Conservation (phyloP, 30 jellyfish, hydroid and myxozoan species). For the Hydra vulgaris region DNA sequence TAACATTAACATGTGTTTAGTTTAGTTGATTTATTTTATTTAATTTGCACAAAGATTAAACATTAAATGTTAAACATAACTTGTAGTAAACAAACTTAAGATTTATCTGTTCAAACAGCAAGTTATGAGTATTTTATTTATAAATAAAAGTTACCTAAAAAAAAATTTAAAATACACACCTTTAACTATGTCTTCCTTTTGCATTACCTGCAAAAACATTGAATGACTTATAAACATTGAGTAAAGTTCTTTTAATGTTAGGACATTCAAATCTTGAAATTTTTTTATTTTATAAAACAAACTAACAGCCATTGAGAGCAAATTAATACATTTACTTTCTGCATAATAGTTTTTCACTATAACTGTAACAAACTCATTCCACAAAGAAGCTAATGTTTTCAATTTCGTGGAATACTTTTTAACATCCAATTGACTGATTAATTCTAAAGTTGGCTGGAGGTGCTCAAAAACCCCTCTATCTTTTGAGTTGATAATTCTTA, state of each 20-base stretch:
- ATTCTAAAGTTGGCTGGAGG: not conserved
- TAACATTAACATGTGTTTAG: no score
- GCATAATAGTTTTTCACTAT: not conserved
- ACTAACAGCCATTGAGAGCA: not conserved
- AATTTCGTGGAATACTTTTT: not conserved
- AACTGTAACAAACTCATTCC: conserved; percentile 17
- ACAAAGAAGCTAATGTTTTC: not conserved
- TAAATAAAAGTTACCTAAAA: no score
- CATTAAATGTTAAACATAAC: no score
- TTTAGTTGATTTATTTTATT: no score
- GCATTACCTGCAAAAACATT: conserved; percentile 28
- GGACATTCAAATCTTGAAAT: conserved; percentile 14
- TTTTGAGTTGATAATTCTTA: not conserved
- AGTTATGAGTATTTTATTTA: no score
- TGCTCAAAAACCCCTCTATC: not conserved
- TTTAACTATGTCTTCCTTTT: not conserved
- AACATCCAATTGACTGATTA: not conserved
- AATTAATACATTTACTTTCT: not conserved
- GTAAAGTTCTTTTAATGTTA: conserved; percentile 29
- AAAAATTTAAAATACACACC: no score
- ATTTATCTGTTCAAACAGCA: no score
- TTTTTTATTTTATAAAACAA: conserved; percentile 31
- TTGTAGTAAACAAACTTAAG: no score
- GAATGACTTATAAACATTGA: conserved; percentile 49
- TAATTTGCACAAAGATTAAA: no score